These are phyloP conservation scores for Protobothrops mucrosquamatus DNA, from an alignment of 2,113 vertebrate genomes.

Conservation along the genomic window DNA sequence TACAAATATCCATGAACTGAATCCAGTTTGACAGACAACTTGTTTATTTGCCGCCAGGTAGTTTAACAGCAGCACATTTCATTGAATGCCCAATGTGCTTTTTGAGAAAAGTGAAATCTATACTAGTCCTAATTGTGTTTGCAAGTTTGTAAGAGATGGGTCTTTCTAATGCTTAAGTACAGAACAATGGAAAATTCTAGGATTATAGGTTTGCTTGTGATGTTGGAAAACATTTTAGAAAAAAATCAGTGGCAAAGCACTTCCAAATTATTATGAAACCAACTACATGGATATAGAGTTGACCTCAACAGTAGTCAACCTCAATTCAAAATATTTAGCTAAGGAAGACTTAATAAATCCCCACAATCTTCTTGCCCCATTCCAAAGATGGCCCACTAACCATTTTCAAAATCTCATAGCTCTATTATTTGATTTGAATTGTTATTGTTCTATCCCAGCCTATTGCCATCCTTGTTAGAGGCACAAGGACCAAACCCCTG, in stretches of 20 bases:
- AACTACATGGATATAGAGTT: not conserved
- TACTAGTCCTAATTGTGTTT: not conserved
- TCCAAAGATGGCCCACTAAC: not conserved
- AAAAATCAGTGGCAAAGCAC: not conserved
- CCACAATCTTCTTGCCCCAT: not conserved
- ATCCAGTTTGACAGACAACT: not conserved
- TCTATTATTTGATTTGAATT: not conserved
- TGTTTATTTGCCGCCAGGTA: not conserved
- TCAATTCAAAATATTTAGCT: not conserved
- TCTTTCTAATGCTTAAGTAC: not conserved
- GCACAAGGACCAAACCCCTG: no score
- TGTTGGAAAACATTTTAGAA: not conserved
- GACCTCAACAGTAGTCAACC: not conserved
- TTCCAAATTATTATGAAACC: not conserved
- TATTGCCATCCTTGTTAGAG: no score
- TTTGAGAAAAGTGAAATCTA: not conserved
- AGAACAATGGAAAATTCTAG: not conserved
- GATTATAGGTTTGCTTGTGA: not conserved
- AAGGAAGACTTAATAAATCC: not conserved
- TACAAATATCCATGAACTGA: not conserved
- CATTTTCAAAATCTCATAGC: not conserved
- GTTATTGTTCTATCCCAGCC: no score
- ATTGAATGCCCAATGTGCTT: not conserved
- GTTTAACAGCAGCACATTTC: not conserved
- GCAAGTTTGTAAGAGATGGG: not conserved